These are phyloP conservation scores for Anhinga anhinga DNA, from an alignment of 2,113 vertebrate species.

Conservation along the genomic window DNA sequence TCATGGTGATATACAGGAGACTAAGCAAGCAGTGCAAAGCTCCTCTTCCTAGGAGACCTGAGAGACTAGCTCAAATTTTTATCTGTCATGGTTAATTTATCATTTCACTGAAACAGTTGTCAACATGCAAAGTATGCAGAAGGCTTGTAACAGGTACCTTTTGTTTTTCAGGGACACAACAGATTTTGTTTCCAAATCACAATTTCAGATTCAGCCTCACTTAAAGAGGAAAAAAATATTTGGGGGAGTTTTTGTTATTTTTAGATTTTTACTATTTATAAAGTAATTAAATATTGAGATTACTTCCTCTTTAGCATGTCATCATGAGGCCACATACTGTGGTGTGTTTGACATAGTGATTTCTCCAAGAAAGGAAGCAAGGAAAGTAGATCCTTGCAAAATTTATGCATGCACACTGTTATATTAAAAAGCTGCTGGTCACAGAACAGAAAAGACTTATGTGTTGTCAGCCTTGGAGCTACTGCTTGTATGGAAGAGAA, in stretches of 20 bases:
- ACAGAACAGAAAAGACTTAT: not conserved
- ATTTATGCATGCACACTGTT: not conserved
- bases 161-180: conserved; percentile 37
- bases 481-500: not conserved
- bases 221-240: not conserved
- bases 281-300: conserved; percentile 45
- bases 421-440: not conserved
- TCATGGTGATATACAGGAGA: conserved; percentile 71
- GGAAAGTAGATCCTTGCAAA: not conserved
- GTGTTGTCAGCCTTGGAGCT: not conserved
- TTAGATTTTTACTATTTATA: not conserved
- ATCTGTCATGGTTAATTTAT: conserved; percentile 74
- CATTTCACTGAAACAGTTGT: conserved; percentile 69
- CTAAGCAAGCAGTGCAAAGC: conserved; percentile 48
- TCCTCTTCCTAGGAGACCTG: conserved; percentile 56
- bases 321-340: not conserved
- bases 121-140: conserved; percentile 57
- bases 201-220: not conserved
- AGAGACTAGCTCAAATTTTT: conserved; percentile 71
- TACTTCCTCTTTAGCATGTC: not conserved
- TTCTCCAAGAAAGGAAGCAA: not conserved
- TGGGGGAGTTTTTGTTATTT: not conserved
- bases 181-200: conserved; percentile 43
- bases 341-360: not conserved
- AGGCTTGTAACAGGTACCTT: conserved; percentile 31